phyloP scores from a whole-genome alignment of 1,140 invertebrate species.

The Brachionus plicatilis region DNA sequence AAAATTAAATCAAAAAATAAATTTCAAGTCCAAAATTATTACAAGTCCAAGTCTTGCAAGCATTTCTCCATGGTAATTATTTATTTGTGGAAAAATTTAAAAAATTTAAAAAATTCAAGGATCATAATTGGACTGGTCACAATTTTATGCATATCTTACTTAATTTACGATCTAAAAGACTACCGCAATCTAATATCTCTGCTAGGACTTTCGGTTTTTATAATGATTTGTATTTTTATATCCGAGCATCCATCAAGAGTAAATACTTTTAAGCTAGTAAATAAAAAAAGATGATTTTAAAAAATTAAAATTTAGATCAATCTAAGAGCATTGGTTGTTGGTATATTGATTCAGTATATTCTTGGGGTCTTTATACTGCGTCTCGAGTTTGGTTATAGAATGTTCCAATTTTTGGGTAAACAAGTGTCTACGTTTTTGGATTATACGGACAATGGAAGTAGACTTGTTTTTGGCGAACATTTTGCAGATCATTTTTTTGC shows the following conservation, averaged over 20 bases:
- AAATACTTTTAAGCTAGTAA: background rate
- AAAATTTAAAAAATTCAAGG: background rate
- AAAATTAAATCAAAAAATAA: background rate
- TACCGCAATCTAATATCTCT: background rate
- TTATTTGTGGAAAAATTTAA: background rate
- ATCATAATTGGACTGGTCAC: background rate
- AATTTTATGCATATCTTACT: background rate
- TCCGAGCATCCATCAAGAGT: slow-evolving; percentile 21
- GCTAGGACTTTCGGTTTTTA: background rate
- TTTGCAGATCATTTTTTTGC: slow-evolving; percentile 57
- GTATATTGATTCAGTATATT: slow-evolving; percentile 72
- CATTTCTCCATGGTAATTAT: slow-evolving; percentile 12
- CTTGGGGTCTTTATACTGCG: slow-evolving; percentile 76
- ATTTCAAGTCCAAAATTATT: background rate
- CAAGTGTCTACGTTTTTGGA: slow-evolving; percentile 66
- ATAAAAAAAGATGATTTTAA: background rate
- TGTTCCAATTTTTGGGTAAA: slow-evolving; percentile 71
- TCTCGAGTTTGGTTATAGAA: slow-evolving; percentile 68
- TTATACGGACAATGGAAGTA: slow-evolving; percentile 69
- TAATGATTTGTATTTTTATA: slow-evolving; percentile 29
- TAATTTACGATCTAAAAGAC: slow-evolving; percentile 6
- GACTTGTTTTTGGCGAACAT: slow-evolving; percentile 75
- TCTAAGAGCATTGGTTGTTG: slow-evolving; percentile 63
- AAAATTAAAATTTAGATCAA: slow-evolving; percentile 41
- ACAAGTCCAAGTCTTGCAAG: background rate